A percentile compares a stretch with the other conserved stretches of the same genome.
phyloP scores from a whole-genome alignment of 1,140 invertebrate genomes.

The fruit fly (Drosophila melanogaster) region Release_6_plus_ISO1_MT NT_033777.3:12983501-12984000 shows the following conservation, averaged over 20 bases:
- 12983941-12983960: slow-evolving; percentile 91
- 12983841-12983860: slow-evolving; percentile 96
- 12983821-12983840: slow-evolving; percentile 89
- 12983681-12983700: not conserved
- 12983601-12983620: not conserved
- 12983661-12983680: not conserved
- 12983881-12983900: slow-evolving; percentile 86
- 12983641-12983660: not conserved
- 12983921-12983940: not conserved
- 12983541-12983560: not conserved
- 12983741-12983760: slow-evolving; percentile 83
- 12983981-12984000: slow-evolving; percentile 94
- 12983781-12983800: slow-evolving; percentile 85
- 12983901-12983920: not conserved
- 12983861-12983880: slow-evolving; percentile 95
- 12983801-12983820: slow-evolving; percentile 86
- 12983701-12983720: not conserved
- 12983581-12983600: not conserved
- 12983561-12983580: not conserved
- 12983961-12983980: slow-evolving; percentile 94
- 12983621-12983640: no score
- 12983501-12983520: not conserved
- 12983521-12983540: slow-evolving; percentile 8
- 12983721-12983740: slow-evolving; percentile 47
- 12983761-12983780: slow-evolving; percentile 84